Evolutionary conservation across 2,888 invertebrate species (phyloP).

Genomic region (Thyatira batis): DNA sequence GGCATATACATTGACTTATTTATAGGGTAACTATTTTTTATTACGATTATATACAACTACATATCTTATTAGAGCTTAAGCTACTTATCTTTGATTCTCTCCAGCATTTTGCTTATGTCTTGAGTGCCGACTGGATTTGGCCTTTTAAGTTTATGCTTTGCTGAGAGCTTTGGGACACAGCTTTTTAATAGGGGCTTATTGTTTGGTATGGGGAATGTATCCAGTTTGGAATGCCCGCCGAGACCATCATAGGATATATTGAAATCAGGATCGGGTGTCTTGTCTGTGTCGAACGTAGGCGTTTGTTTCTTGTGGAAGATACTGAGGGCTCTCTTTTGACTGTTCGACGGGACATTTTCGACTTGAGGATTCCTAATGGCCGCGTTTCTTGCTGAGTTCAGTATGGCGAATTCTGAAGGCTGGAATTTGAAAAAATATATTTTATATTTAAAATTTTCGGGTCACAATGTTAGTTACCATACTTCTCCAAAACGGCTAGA

Average conservation of each 20-base stretch:
- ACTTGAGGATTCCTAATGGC: constrained; percentile 26
- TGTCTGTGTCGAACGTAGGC: constrained; percentile 37
- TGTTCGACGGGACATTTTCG: constrained; percentile 21
- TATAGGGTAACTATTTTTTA: no score
- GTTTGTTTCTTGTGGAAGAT: constrained; percentile 57
- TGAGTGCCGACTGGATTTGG: constrained; percentile 46
- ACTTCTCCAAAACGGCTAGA: no score
- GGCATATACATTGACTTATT: no score
- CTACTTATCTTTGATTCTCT: constrained; percentile 29
- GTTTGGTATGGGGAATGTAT: constrained; percentile 66
- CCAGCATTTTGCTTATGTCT: constrained; percentile 53
- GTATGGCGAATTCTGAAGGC: constrained; percentile 55
- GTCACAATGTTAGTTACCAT: no score
- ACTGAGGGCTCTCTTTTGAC: constrained; percentile 30
- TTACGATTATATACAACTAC: no score
- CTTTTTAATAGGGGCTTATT: constrained; percentile 34
- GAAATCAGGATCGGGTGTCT: constrained; percentile 20
- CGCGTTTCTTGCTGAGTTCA: constrained; percentile 44
- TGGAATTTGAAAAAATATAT: constrained; percentile 30
- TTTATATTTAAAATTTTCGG: no score
- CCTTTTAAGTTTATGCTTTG: constrained; percentile 57
- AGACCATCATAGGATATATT: constrained; percentile 76
- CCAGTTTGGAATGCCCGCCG: constrained; percentile 80
- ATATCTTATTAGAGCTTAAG: constrained; percentile 15
- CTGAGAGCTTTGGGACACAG: constrained; percentile 49